A percentile compares a stretch with the other conserved stretches of the same genome.
Conservation (phyloP, 1,140 invertebrate species). For the Melipona quadrifasciata region DNA sequence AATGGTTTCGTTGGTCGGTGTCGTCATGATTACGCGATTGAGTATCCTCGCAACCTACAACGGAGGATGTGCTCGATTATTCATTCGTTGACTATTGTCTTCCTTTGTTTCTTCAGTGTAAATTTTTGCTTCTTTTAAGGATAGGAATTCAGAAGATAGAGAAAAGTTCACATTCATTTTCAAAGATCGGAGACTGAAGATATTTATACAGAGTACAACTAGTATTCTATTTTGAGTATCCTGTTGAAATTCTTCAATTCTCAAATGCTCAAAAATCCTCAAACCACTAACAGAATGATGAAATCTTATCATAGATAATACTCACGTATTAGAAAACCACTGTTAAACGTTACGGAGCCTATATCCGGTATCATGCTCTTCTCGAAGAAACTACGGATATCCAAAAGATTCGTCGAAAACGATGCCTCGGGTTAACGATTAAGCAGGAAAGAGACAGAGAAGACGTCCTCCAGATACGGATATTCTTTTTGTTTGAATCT, state of each 20-base stretch:
- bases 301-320: not conserved
- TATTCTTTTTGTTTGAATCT: slow-evolving; percentile 30
- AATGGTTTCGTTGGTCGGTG: slow-evolving; percentile 31
- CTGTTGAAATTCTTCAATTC: not conserved
- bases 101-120: not conserved
- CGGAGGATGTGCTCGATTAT: too few relatives aligned
- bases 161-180: not conserved
- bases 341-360: not conserved
- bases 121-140: not conserved
- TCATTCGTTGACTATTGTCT: not conserved
- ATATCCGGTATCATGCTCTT: not conserved
- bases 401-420: not conserved
- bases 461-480: not conserved
- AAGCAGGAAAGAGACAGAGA: not conserved
- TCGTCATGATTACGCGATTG: slow-evolving; percentile 11
- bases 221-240: not conserved
- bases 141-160: not conserved
- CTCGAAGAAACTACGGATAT: not conserved
- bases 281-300: not conserved
- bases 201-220: not conserved
- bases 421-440: not conserved
- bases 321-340: not conserved
- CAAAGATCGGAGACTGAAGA: not conserved
- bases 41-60: not conserved
- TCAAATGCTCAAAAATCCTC: not conserved